Percentiles rank a stretch among this genome's conserved stretches.
These are phyloP conservation scores for Pteromalus puparum DNA, from an alignment of 1,140 invertebrate genomes.

Conservation along the genomic window DNA sequence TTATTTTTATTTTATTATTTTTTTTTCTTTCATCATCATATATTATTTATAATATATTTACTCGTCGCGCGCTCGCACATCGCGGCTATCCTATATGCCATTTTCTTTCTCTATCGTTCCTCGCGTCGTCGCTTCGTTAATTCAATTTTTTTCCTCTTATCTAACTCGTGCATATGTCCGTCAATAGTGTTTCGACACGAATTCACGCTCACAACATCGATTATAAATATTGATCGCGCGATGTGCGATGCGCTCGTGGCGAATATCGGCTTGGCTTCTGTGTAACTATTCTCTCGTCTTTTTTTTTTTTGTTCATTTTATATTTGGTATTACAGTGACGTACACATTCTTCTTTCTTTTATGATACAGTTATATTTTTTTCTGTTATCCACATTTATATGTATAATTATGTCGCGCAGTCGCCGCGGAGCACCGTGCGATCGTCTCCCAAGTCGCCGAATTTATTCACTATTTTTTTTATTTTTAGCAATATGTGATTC, in stretches of 20 bases:
- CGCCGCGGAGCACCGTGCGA: conserved; percentile 46
- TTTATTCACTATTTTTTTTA: conserved; percentile 32
- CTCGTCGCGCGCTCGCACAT: conserved; percentile 25
- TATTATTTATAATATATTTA: conserved; percentile 26
- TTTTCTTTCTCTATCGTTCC: neutral
- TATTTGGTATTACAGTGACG: conserved; percentile 24
- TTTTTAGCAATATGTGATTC: conserved; percentile 25
- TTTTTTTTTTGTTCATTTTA: conserved; percentile 16
- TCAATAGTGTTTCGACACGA: neutral
- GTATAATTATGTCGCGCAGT: conserved; percentile 30
- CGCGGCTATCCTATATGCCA: neutral
- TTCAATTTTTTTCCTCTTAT: neutral
- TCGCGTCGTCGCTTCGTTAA: neutral
- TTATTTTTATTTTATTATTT: conserved; percentile 33
- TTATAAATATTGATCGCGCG: conserved; percentile 23
- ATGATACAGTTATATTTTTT: conserved; percentile 46
- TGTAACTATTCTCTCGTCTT: neutral
- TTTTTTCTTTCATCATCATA: neutral
- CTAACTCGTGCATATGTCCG: neutral
- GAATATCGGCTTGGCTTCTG: conserved; percentile 42
- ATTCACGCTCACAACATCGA: neutral
- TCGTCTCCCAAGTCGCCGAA: conserved; percentile 52
- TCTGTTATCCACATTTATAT: conserved; percentile 39
- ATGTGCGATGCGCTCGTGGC: conserved; percentile 26
- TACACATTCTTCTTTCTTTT: conserved; percentile 15